phyloP scores from a whole-genome alignment of 1,140 invertebrate genomes.

The Leptinotarsa undecemlineata region DNA sequence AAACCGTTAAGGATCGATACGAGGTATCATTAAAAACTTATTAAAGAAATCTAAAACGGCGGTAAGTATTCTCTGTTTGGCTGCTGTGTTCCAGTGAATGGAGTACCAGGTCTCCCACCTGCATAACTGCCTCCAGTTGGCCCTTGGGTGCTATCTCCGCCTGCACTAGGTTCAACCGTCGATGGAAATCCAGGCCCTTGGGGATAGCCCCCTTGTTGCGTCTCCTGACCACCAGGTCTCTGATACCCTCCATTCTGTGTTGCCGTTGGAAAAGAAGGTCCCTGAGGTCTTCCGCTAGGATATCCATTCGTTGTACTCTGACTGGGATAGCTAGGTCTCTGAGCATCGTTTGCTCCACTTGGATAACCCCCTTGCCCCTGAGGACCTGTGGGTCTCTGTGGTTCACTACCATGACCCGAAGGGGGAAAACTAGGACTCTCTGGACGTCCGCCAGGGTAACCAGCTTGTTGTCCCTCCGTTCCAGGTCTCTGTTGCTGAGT shows the following conservation, averaged over 20 bases:
- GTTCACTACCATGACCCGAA: not conserved
- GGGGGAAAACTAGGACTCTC: conserved; percentile 1
- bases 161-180: conserved; percentile 27
- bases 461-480: not conserved
- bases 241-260: not conserved
- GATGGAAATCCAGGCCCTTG: conserved; percentile 25
- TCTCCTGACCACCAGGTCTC: not conserved
- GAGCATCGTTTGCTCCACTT: conserved; percentile 32
- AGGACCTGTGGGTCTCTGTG: conserved; percentile 40
- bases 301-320: conserved; percentile 22
- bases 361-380: conserved; percentile 43
- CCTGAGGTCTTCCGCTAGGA: conserved; percentile 29
- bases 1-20: not conserved
- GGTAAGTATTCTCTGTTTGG: conserved; percentile 64
- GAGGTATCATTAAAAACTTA: not conserved
- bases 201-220: not conserved
- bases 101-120: conserved; percentile 54
- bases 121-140: conserved; percentile 31
- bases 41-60: conserved; percentile 44
- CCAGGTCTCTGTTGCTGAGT: not conserved
- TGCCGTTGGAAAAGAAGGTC: not conserved
- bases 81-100: conserved; percentile 54
- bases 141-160: conserved; percentile 4
- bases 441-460: conserved; percentile 22
- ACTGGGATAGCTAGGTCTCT: conserved; percentile 5